Evolutionary conservation across 2,113 vertebrate species (phyloP).

Genomic region (Euleptes europaea): DNA sequence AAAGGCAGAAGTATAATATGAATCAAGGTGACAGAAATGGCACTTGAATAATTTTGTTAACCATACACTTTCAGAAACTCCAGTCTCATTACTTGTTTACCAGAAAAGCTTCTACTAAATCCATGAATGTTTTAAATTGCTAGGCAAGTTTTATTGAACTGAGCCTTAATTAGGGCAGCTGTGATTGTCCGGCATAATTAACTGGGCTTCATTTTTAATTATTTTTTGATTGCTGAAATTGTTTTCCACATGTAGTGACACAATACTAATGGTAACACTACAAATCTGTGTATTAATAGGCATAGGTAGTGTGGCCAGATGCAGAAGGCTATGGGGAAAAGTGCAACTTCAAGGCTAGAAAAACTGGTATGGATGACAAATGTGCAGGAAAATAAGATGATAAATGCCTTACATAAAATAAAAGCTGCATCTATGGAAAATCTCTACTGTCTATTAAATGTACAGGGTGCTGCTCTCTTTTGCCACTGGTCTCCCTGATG

Average conservation of each 20-base stretch:
- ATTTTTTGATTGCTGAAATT: conserved; percentile 72
- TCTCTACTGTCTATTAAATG: not conserved
- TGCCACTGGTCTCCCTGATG: too few relatives aligned
- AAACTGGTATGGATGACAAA: not conserved
- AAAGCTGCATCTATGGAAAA: not conserved
- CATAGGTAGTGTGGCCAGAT: not conserved
- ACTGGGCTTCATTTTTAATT: conserved; percentile 78
- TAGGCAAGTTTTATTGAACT: conserved; percentile 73
- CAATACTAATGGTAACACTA: conserved; percentile 49
- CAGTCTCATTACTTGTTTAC: conserved; percentile 78
- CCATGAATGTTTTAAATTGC: conserved; percentile 62
- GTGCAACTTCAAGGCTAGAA: not conserved
- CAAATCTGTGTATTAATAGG: conserved; percentile 49
- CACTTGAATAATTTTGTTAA: conserved; percentile 79
- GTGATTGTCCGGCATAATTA: conserved; percentile 76
- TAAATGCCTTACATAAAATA: not conserved
- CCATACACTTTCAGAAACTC: conserved; percentile 76
- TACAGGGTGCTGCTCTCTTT: not conserved
- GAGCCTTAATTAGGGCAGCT: conserved; percentile 74
- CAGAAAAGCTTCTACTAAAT: conserved; percentile 69
- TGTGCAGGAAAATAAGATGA: not conserved
- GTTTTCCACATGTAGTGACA: conserved; percentile 64
- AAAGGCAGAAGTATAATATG: conserved; percentile 59
- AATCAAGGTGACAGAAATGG: conserved; percentile 75
- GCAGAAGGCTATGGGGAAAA: not conserved